Base-by-base conservation (phyloP, 2,113 vertebrate genomes). In the Zeus faber region DNA sequence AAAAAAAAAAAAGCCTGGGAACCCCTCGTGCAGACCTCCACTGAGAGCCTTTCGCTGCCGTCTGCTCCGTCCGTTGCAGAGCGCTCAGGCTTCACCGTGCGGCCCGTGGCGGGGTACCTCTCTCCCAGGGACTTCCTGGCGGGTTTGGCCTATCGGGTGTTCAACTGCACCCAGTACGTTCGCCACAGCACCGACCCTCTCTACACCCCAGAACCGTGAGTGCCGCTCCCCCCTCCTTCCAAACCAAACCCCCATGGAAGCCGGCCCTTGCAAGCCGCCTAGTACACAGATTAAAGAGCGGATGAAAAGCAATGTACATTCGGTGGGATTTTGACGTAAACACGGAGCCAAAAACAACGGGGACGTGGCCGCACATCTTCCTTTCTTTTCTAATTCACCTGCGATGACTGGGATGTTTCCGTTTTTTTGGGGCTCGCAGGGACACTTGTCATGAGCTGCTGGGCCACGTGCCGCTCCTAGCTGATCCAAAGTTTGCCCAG, bases 181-280 rank as follows among this genome's bases (percentile, higher is more conserved):
- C 91, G 97, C 2, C 97, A 99, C n/a, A 90, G 94, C 83, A 97
- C 92, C 0, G 96, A 99, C 74, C 97, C 97, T 0, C 96, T 99
- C 24, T 99, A 99, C 88, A 99, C 96, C 0, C 97, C 97, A 0
- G 97, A 99, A 77, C 97, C 97, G 97, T 99, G 81, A 98, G 97
- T 94, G 13, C 49, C n/a, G n/a, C n/a, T n/a, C n/a, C n/a, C n/a
- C n/a, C n/a, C n/a, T 5, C 18, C 17, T 1, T 17, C 14, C 2
- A 3, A 4, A 14, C 6, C 13, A 13, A 27, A 22, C 11, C n/a
- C 3, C 24, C 2, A 11, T 44, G 6, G 6, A 11, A 9, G 18
- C 17, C 27, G 22, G 45, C 13, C 45, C 45, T 24, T n/a, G 13
- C 9, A 13, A 22, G 21, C 20, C 43, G 31, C 13, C 31, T n/a